A percentile compares a stretch with the other conserved stretches of the same genome.
These are phyloP conservation scores for Danaus plexippus DNA, from an alignment of 1,140 invertebrate species.

Conservation along the genomic window DNA sequence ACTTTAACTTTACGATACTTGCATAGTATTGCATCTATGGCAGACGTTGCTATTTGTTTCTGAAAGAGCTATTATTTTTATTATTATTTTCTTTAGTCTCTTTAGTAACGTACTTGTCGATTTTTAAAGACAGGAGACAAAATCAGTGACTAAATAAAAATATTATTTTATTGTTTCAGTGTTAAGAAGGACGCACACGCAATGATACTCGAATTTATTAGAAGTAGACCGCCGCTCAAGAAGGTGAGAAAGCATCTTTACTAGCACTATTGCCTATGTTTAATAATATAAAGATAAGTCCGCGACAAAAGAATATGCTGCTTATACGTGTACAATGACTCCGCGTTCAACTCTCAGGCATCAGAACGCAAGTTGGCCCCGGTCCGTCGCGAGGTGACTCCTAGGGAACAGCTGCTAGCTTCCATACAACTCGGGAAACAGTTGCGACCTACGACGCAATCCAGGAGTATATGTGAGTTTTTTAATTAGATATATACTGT, in stretches of 20 bases:
- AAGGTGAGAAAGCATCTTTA: conserved; percentile 79
- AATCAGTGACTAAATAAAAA: neutral
- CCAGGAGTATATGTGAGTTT: conserved; percentile 49
- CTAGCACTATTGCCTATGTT: too few relatives aligned
- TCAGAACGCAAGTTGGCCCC: conserved; percentile 90
- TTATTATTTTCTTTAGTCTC: neutral
- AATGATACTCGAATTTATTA: conserved; percentile 96
- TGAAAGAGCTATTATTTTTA: neutral
- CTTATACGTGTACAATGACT: neutral
- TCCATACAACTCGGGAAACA: conserved; percentile 87
- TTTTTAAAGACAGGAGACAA: too few relatives aligned
- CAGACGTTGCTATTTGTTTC: too few relatives aligned
- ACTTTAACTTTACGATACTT: too few relatives aligned
- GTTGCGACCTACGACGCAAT: conserved; percentile 72
- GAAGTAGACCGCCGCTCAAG: conserved; percentile 92
- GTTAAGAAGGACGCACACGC: conserved; percentile 95
- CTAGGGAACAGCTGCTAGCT: conserved; percentile 89
- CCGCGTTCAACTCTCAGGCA: conserved; percentile 72
- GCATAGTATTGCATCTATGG: too few relatives aligned
- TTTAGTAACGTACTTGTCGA: too few relatives aligned
- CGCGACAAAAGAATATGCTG: neutral
- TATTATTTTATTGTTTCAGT: conserved; percentile 57
- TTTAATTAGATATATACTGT: neutral
- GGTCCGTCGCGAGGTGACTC: conserved; percentile 78
- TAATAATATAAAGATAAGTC: too few relatives aligned